Conservation (phyloP, 1,140 invertebrate species). For the Achatina immaculata region DNA sequence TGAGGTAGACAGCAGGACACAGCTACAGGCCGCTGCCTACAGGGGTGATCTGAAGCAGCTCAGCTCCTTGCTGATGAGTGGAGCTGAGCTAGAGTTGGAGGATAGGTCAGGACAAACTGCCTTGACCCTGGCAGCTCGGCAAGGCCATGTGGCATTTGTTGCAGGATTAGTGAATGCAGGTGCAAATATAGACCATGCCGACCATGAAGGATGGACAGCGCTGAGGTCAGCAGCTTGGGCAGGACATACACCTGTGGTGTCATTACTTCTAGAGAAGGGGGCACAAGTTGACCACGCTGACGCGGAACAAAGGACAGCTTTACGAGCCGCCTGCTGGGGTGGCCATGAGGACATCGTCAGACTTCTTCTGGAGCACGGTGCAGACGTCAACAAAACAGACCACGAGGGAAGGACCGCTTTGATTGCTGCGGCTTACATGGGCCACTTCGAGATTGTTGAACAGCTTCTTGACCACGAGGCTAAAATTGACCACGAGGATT, state of each 20-base stretch:
- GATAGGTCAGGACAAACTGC: constrained; percentile 85
- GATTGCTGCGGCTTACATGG: constrained; percentile 75
- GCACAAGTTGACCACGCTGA: constrained; percentile 87
- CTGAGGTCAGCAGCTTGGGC: constrained; percentile 85
- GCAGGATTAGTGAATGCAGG: constrained; percentile 62
- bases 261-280: constrained; percentile 82
- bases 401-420: constrained; percentile 83
- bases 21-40: constrained; percentile 81
- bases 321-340: constrained; percentile 92
- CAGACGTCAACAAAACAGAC: constrained; percentile 82
- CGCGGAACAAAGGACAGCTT: constrained; percentile 85
- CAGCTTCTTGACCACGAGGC: constrained; percentile 65
- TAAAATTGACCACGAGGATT: constrained; percentile 68
- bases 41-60: constrained; percentile 85
- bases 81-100: constrained; percentile 86
- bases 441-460: constrained; percentile 73
- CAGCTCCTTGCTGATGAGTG: constrained; percentile 80
- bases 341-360: constrained; percentile 93
- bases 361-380: constrained; percentile 82
- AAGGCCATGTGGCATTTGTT: constrained; percentile 73
- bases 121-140: constrained; percentile 81
- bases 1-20: constrained; percentile 76
- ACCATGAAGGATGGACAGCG: constrained; percentile 73
- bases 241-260: constrained; percentile 82
- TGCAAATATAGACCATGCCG: constrained; percentile 68